Conservation (phyloP, 2,797 vertebrate species). For the Chromobotia macracanthus region DNA sequence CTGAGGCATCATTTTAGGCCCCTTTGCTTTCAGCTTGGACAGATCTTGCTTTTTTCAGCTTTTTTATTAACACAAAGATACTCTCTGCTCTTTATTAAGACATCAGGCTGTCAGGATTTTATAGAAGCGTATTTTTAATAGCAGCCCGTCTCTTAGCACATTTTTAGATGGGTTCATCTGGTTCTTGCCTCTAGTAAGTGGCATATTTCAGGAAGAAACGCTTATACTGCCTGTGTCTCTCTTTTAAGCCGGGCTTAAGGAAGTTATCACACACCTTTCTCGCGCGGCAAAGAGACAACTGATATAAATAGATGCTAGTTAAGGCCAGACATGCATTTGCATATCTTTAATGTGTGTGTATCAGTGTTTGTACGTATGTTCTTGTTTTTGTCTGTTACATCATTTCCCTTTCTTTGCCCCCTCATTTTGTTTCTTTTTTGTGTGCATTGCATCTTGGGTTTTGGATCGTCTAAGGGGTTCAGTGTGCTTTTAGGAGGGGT, state of each 20-base stretch:
- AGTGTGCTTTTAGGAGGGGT: conserved; percentile 40
- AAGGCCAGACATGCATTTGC: conserved; percentile 79
- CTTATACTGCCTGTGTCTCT: conserved; percentile 71
- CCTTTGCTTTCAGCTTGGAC: conserved; percentile 31
- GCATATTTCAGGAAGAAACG: conserved; percentile 76
- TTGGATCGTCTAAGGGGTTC: conserved; percentile 59
- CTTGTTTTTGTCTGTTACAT: conserved; percentile 35
- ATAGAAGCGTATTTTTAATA: conserved; percentile 71
- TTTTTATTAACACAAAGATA: conserved; percentile 3
- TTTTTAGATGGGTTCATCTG: conserved; percentile 73
- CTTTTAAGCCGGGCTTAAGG: conserved; percentile 79
- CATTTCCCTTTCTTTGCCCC: conserved; percentile 18
- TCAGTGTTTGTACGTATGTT: conserved; percentile 32
- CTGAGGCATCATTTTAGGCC: conserved; percentile 11
- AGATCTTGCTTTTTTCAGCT: conserved; percentile 21
- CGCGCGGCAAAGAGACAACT: conserved; percentile 63
- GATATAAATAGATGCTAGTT: conserved; percentile 67
- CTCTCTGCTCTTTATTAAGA: conserved; percentile 46
- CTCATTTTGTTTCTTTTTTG: conserved; percentile 53
- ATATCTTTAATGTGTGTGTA: conserved; percentile 74
- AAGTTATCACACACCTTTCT: conserved; percentile 77
- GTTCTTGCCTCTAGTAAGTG: conserved; percentile 77
- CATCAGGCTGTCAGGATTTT: conserved; percentile 52
- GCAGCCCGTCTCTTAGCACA: conserved; percentile 60
- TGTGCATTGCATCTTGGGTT: conserved; percentile 68